Evolutionary conservation across 2,888 invertebrate genomes (phyloP), one percentile per base, ranked within the genome.

Genomic region (Cabera pusaria): DNA sequence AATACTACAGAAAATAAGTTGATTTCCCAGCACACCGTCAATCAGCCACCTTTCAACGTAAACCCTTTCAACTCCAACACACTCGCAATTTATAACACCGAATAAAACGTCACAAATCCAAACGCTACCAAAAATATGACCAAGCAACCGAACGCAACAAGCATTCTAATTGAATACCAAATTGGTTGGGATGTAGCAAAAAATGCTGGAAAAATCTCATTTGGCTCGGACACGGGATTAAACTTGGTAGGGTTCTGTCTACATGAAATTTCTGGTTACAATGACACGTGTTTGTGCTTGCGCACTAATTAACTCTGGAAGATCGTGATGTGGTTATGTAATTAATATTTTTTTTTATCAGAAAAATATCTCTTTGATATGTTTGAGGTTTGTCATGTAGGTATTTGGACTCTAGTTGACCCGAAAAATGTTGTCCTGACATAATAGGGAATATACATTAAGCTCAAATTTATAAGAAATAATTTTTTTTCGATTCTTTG

Each of bases 101-200:
- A 27, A 17, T 28, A 27, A 19, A 43, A 37, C 32, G 27, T 33
- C 11, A 36, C 24, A 35, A 41, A 47, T 40, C 21, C 17, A 35
- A n/a, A 24, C 18, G 27, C 22, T 28, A 22, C 8, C 17, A 23
- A 19, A 47, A 41, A 47, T 44, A 42, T 34, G 24, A 34, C 45
- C 40, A 21, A n/a, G 24, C 37, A 25, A 43, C 33, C 31, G n/a
- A n/a, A 33, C 49, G 36, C 38, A 41, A 45, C 54, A 56, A 55
- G 52, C 52, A 55, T 53, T 59, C 56, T 64, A 70, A 71, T 70
- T 69, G 59, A 73, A 73, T 65, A 52, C 54, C 54, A 59, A 67
- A 69, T 65, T 62, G 57, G 59, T 62, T 54, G 40, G 28, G 40
- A 34, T 40, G 34, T 40, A 24, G 17, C 6, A 16, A 14, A 10